Percentiles rank a stretch among this genome's conserved stretches.
Evolutionary conservation across 2,888 invertebrate species (phyloP).

Genomic region (Amblyjoppa proteus): DNA sequence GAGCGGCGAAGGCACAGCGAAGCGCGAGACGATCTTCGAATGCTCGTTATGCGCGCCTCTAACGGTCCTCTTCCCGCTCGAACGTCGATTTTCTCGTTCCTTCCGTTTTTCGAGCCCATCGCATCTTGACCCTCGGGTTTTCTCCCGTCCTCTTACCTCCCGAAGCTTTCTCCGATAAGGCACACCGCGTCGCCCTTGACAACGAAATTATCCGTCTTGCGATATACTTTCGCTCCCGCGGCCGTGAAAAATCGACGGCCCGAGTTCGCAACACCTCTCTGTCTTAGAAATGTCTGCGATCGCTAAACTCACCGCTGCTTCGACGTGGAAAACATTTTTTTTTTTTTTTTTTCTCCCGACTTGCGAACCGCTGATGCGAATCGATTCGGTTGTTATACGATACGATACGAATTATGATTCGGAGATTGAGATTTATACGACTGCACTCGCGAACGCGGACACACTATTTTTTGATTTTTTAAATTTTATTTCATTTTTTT

Average conservation of each 20-base stretch:
- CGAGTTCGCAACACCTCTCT: background rate
- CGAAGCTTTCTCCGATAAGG: background rate
- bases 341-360: background rate
- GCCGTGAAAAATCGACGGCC: slow-evolving; percentile 1
- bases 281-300: background rate
- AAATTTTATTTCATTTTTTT: background rate
- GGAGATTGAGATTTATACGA: too few species aligned
- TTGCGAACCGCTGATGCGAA: too few species aligned
- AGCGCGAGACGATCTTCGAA: slow-evolving; percentile 15
- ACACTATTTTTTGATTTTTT: too few species aligned
- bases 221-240: background rate
- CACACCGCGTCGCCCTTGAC: slow-evolving; percentile 14
- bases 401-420: too few species aligned
- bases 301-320: background rate
- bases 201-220: slow-evolving; percentile 12
- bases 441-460: too few species aligned
- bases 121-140: slow-evolving; percentile 31
- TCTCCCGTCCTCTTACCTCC: background rate
- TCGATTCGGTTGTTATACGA: too few species aligned
- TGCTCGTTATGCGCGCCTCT: slow-evolving; percentile 24
- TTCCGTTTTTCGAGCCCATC: slow-evolving; percentile 26
- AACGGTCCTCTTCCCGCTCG: slow-evolving; percentile 51
- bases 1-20: background rate
- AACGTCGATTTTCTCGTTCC: slow-evolving; percentile 37
- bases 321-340: background rate